Evolutionary conservation across 2,797 vertebrate species (phyloP).

Genomic region (Phaenicophaeus curvirostris): DNA sequence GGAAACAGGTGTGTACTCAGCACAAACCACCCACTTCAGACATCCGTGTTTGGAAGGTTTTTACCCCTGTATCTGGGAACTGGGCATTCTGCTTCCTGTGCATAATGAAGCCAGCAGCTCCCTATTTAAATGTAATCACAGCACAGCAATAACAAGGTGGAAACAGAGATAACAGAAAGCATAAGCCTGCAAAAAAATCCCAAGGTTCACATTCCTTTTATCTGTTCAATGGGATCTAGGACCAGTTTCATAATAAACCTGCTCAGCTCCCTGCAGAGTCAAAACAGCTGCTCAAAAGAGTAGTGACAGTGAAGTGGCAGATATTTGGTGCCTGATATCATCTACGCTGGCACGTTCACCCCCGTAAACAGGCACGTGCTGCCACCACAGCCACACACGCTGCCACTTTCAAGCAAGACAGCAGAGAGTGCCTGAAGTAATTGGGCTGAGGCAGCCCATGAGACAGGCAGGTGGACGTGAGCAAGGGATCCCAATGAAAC

Average conservation of each 20-base stretch:
- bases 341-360: background rate
- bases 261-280: background rate
- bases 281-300: background rate
- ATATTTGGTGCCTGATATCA: background rate
- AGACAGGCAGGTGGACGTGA: background rate
- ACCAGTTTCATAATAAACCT: background rate
- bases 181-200: background rate
- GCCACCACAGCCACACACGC: background rate
- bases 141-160: slow-evolving; percentile 10
- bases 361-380: accelerated
- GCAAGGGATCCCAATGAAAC: background rate
- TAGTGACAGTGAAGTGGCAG: background rate
- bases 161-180: background rate
- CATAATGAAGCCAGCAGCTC: background rate
- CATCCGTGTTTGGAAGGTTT: background rate
- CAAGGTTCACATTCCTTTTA: background rate
- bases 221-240: background rate
- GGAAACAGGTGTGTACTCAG: background rate
- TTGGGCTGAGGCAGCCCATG: background rate
- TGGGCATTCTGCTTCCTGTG: background rate
- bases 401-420: background rate
- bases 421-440: background rate
- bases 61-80: background rate
- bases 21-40: background rate
- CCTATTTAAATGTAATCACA: background rate